Evolutionary conservation across 2,888 invertebrate species (phyloP), one percentile per base, ranked within the genome.

Genomic region (Drosophila robusta): DNA sequence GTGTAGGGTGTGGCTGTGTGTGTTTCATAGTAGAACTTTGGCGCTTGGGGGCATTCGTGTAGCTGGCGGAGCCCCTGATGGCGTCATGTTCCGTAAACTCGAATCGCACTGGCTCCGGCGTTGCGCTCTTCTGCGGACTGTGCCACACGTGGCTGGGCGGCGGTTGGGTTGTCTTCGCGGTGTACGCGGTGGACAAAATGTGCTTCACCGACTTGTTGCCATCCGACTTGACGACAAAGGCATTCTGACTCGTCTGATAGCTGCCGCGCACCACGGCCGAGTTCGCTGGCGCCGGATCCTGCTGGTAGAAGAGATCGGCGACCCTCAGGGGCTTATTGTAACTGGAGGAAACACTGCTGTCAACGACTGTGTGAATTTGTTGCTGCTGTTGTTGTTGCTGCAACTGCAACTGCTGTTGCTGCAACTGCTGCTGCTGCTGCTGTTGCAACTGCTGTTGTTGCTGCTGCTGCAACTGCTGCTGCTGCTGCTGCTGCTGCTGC

Each of bases 81-180:
- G 91, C 91, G 75, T 92, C 91, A 16, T 89, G 87, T 67, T 92
- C 91, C 1, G 91, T 92, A 66, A 92, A 92, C 73, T 92, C 91
- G 41, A 92, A 91, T 44, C 91, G 83, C 34, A 90, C 50, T 0
- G 91, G 92, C 47, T 90, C 91, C 4, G 90, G 89, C 0, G 90
- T 90, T 16, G 78, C 84, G 12, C 76, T 75, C 8, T 73, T 73
- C n/a, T 70, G 71, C 2, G 70, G 54, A 16, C 67, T 83, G 7
- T 79, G 70, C 24, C 78, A 75, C 3, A 72, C 60, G 6, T 85
- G 73, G 1, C 71, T 65, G 51, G 0, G 61, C 12, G 77, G 75
- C 39, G 55, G n/a, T 49, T 66, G 72, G 7, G 78, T 67, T n/a
- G 82, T 50, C 44, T 82, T 75, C 9, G 79, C 52, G 6, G 78